Evolutionary conservation across 2,113 vertebrate genomes (phyloP).

Genomic region (Phodopus roborovskii): DNA sequence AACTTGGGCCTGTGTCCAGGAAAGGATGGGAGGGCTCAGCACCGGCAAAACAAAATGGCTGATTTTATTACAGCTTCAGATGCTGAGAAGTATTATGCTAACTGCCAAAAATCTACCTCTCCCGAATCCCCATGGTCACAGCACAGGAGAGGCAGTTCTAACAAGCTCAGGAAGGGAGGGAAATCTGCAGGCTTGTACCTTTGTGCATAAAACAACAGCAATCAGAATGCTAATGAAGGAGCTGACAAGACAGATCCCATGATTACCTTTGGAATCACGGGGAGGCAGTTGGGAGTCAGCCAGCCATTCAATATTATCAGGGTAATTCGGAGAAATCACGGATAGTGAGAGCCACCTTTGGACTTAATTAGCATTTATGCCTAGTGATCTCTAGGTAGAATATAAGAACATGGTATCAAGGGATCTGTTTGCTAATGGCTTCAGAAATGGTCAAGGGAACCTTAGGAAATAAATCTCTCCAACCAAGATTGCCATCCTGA

Average conservation of each 20-base stretch:
- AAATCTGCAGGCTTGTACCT: neutral
- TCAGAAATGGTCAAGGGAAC: neutral
- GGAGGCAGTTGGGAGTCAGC: neutral
- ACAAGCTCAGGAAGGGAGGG: neutral
- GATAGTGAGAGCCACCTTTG: neutral
- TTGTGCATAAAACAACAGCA: constrained; percentile 15
- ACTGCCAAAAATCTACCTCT: neutral
- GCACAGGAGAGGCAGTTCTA: constrained; percentile 27
- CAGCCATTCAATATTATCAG: neutral
- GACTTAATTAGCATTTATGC: neutral
- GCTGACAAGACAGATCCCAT: constrained; percentile 19
- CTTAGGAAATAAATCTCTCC: constrained; percentile 26
- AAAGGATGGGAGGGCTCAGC: neutral
- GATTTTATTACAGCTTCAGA: neutral
- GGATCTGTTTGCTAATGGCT: constrained; percentile 1
- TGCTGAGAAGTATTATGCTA: neutral
- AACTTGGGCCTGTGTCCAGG: constrained; percentile 27
- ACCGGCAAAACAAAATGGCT: constrained; percentile 44
- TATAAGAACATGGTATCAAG: neutral
- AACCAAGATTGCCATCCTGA: neutral
- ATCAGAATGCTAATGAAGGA: neutral
- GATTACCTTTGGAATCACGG: neutral
- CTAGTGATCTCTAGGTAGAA: constrained; percentile 10
- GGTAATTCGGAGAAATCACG: neutral
- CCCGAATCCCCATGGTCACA: neutral